phyloP scores from a whole-genome alignment of 2,888 invertebrate species.

The Epiperipatus broadwayi region DNA sequence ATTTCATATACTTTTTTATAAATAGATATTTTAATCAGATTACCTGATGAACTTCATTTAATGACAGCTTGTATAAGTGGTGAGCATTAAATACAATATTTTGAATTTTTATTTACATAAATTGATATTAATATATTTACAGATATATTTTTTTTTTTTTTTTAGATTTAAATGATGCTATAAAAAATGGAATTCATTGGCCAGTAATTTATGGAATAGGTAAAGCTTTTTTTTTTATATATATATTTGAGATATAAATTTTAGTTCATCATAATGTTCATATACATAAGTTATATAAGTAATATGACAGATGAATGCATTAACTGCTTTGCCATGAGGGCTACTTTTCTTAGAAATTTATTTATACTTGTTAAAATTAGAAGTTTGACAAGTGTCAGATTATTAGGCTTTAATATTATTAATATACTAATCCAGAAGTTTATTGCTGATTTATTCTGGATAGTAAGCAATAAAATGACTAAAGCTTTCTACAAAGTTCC shows the following conservation, averaged over 20 bases:
- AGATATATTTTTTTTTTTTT: slow-evolving; percentile 12
- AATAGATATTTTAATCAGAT: slow-evolving; percentile 75
- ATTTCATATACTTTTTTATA: slow-evolving; percentile 19
- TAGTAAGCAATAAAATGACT: too few species aligned
- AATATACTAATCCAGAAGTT: too few species aligned
- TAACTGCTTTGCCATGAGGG: too few species aligned
- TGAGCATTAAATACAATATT: slow-evolving; percentile 16
- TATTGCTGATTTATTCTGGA: too few species aligned
- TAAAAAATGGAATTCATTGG: slow-evolving; percentile 57
- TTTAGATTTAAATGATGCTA: slow-evolving; percentile 60
- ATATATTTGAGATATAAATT: background rate
- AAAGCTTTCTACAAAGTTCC: too few species aligned
- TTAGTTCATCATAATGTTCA: background rate
- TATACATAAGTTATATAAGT: too few species aligned
- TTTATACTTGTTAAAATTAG: too few species aligned
- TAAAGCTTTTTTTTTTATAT: slow-evolving; percentile 20
- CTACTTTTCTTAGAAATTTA: too few species aligned
- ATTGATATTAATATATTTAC: slow-evolving; percentile 8
- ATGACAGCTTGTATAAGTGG: slow-evolving; percentile 66
- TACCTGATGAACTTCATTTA: slow-evolving; percentile 66
- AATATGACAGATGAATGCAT: too few species aligned
- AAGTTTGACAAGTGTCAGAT: too few species aligned
- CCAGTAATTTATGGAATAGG: slow-evolving; percentile 73
- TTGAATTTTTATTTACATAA: slow-evolving; percentile 4
- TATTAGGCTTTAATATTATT: too few species aligned